phyloP scores from a whole-genome alignment of 2,113 vertebrate genomes.

The Megaceryle maxima region DNA sequence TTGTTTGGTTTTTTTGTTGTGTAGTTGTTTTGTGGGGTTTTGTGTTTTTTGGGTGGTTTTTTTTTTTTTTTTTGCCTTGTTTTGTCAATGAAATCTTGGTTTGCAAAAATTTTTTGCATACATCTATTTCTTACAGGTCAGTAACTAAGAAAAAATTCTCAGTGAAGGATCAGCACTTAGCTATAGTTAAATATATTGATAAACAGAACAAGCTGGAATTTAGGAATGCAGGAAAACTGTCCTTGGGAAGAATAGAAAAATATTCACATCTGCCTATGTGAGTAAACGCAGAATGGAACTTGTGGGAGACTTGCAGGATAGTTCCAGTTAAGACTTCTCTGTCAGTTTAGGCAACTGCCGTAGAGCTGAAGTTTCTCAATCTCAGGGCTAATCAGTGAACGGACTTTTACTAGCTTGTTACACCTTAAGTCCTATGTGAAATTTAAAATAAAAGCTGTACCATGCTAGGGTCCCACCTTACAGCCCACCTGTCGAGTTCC shows the following conservation, averaged over 20 bases:
- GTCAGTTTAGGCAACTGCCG: rapidly evolving
- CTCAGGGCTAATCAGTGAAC: too few relatives aligned
- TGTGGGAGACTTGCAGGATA: not conserved
- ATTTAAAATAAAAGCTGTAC: not conserved
- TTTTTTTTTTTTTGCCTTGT: not conserved
- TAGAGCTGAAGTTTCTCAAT: not conserved
- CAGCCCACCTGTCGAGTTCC: too few relatives aligned
- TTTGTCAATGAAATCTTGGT: not conserved
- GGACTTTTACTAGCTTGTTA: rapidly evolving
- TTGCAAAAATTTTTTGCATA: rapidly evolving
- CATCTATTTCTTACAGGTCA: rapidly evolving
- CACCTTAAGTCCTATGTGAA: rapidly evolving
- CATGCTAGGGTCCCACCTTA: not conserved
- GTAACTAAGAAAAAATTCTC: not conserved
- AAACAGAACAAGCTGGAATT: too few relatives aligned
- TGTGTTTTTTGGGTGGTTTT: too few relatives aligned
- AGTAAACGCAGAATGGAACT: rapidly evolving
- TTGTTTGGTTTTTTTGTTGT: not conserved
- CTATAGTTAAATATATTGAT: too few relatives aligned
- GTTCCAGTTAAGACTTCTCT: not conserved
- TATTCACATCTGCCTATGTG: rapidly evolving
- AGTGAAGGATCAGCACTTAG: not conserved
- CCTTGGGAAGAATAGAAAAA: too few relatives aligned
- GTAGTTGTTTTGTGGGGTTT: too few relatives aligned
- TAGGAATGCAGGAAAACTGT: not conserved